Percentiles rank a stretch among this genome's conserved stretches.
Evolutionary conservation across 2,113 vertebrate species (phyloP).

Genomic region (Gymnocephalus cernua): DNA sequence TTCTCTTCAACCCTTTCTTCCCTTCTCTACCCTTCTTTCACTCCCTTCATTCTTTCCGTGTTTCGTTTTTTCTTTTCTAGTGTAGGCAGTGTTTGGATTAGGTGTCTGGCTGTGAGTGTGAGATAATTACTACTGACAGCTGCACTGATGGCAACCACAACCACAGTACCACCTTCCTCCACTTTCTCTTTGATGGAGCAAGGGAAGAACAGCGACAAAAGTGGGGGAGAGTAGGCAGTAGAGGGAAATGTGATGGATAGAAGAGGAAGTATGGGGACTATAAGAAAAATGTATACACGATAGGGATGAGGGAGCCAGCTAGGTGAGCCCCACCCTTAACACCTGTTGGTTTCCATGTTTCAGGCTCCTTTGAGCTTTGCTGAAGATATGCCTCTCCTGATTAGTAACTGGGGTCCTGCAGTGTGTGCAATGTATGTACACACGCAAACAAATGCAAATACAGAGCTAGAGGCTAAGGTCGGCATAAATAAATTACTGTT

Average conservation of each 20-base stretch:
- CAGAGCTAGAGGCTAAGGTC: slow-evolving; percentile 3
- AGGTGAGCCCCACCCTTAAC: slow-evolving; percentile 87
- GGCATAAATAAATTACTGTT: slow-evolving; percentile 13
- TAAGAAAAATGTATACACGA: neutral
- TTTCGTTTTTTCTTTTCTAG: slow-evolving; percentile 75
- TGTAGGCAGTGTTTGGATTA: slow-evolving; percentile 83
- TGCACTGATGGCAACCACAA: slow-evolving; percentile 93
- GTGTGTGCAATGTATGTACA: neutral
- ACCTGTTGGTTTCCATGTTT: slow-evolving; percentile 89
- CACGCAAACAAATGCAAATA: slow-evolving; percentile 26
- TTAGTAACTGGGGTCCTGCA: slow-evolving; percentile 71
- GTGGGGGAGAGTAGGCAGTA: slow-evolving; percentile 55
- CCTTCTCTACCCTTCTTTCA: slow-evolving; percentile 63
- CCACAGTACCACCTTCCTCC: slow-evolving; percentile 88
- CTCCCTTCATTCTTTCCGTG: slow-evolving; percentile 72
- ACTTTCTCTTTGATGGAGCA: slow-evolving; percentile 88
- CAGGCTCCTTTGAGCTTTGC: slow-evolving; percentile 84
- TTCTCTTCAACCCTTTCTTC: slow-evolving; percentile 66
- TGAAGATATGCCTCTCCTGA: slow-evolving; percentile 87
- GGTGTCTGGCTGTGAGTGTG: slow-evolving; percentile 85
- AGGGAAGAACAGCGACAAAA: slow-evolving; percentile 73
- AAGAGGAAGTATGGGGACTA: neutral
- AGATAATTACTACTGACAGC: slow-evolving; percentile 99
- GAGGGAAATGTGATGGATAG: slow-evolving; percentile 16
- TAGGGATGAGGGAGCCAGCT: slow-evolving; percentile 62